Conservation (phyloP, 2,797 vertebrate genomes). For the Rhabdomys pumilio region DNA sequence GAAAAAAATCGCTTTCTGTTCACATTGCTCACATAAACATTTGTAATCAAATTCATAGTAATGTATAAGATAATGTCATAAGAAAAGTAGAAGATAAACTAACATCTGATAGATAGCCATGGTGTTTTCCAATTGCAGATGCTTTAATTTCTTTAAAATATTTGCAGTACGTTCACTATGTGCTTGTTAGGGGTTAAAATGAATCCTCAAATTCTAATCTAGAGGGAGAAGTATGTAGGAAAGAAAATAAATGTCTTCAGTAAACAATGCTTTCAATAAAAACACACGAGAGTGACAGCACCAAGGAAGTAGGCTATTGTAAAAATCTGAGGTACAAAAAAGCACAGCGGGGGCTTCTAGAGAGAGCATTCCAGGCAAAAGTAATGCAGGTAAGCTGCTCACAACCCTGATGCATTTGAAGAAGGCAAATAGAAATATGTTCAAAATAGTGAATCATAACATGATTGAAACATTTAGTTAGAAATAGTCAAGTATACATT, state of each 20-base stretch:
- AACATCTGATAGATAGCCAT: constrained; percentile 6
- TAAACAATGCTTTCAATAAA: not conserved
- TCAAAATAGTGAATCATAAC: not conserved
- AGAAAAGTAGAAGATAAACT: not conserved
- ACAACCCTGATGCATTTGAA: not conserved
- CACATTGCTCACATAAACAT: not conserved
- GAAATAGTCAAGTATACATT: not conserved
- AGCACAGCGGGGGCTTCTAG: not conserved
- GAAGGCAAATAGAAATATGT: not conserved
- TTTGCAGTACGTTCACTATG: not conserved
- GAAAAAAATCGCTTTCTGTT: not conserved
- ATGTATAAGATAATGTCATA: not conserved
- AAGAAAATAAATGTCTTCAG: not conserved
- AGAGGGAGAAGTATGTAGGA: not conserved
- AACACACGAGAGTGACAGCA: not conserved
- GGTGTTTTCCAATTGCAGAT: not conserved
- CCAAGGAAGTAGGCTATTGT: not conserved
- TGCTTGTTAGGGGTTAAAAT: not conserved
- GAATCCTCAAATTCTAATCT: not conserved
- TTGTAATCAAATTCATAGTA: not conserved
- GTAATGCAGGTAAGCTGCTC: not conserved
- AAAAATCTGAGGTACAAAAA: not conserved
- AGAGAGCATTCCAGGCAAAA: not conserved
- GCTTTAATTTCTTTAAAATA: not conserved
- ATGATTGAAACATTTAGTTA: not conserved